These are phyloP conservation scores for Dromas ardeola DNA, from an alignment of 2,113 vertebrate genomes.

Conservation along the genomic window DNA sequence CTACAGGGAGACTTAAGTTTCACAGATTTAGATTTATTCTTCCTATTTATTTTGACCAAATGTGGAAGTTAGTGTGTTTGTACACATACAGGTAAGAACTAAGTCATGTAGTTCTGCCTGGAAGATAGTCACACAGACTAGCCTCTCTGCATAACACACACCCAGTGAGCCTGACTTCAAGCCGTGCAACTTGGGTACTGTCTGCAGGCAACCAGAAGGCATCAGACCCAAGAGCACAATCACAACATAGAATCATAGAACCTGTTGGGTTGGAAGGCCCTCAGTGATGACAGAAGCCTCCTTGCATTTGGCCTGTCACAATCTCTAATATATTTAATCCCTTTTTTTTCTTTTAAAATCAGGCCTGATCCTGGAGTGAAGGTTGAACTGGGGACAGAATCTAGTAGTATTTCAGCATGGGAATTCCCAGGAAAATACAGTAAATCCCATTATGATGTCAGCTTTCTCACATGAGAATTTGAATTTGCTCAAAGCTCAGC, in stretches of 20 bases:
- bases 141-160: not conserved
- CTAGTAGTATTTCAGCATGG: not conserved
- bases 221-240: not conserved
- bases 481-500: not conserved
- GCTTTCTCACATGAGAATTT: not conserved
- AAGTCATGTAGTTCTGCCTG: not conserved
- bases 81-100: not conserved
- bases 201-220: not conserved
- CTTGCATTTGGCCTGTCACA: not conserved
- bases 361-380: not conserved
- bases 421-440: not conserved
- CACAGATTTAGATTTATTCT: not conserved
- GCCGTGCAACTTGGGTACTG: not conserved
- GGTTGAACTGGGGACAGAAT: not conserved
- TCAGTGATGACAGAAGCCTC: not conserved
- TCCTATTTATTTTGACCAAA: not conserved
- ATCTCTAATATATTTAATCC: not conserved
- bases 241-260: accelerated
- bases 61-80: not conserved
- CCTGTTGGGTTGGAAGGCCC: not conserved
- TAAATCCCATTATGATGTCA: not conserved
- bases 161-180: not conserved
- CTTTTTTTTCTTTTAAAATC: not conserved
- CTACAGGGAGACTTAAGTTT: not conserved
- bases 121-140: not conserved